A percentile compares a stretch with the other conserved stretches of the same genome.
Evolutionary conservation across 2,797 vertebrate genomes (phyloP).

Genomic region (Poeciliopsis infans): DNA sequence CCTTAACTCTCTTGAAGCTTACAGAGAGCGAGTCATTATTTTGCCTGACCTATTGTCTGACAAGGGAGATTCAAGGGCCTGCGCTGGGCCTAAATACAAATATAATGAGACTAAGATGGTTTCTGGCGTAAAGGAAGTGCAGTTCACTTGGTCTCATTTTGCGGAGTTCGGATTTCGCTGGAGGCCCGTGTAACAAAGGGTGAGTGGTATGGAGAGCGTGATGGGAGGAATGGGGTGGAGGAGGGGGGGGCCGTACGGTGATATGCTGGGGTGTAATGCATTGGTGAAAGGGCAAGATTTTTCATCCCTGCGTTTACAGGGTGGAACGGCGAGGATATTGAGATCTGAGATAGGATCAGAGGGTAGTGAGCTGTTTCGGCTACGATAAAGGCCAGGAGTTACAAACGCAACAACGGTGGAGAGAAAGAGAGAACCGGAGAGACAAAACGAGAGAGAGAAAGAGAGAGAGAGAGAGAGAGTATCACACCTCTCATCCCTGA

Average conservation of each 20-base stretch:
- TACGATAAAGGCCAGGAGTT: slow-evolving; percentile 80
- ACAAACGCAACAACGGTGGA: slow-evolving; percentile 72
- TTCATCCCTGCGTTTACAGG: slow-evolving; percentile 82
- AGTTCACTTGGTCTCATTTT: slow-evolving; percentile 73
- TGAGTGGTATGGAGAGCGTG: slow-evolving; percentile 71
- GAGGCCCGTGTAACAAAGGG: slow-evolving; percentile 77
- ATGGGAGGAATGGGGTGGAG: slow-evolving; percentile 58
- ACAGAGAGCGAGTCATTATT: slow-evolving; percentile 78
- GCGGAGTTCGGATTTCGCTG: slow-evolving; percentile 71
- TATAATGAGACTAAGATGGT: slow-evolving; percentile 77
- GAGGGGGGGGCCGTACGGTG: slow-evolving; percentile 29
- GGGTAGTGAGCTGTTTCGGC: slow-evolving; percentile 81
- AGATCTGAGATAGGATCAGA: slow-evolving; percentile 83
- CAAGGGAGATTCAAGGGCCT: slow-evolving; percentile 54
- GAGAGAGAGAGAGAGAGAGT: slow-evolving; percentile 42
- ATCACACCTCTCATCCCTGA: slow-evolving; percentile 81
- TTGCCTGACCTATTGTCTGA: slow-evolving; percentile 72
- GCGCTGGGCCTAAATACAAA: slow-evolving; percentile 73
- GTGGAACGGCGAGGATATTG: slow-evolving; percentile 82
- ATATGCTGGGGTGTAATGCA: slow-evolving; percentile 77
- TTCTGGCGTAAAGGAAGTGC: slow-evolving; percentile 69
- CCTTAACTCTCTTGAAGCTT: slow-evolving; percentile 74
- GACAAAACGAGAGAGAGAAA: slow-evolving; percentile 24
- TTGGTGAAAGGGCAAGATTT: slow-evolving; percentile 80
- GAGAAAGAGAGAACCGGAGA: slow-evolving; percentile 44